These are phyloP conservation scores for Camponotus fellah DNA, from an alignment of 2,888 invertebrate species.

Conservation along the genomic window DNA sequence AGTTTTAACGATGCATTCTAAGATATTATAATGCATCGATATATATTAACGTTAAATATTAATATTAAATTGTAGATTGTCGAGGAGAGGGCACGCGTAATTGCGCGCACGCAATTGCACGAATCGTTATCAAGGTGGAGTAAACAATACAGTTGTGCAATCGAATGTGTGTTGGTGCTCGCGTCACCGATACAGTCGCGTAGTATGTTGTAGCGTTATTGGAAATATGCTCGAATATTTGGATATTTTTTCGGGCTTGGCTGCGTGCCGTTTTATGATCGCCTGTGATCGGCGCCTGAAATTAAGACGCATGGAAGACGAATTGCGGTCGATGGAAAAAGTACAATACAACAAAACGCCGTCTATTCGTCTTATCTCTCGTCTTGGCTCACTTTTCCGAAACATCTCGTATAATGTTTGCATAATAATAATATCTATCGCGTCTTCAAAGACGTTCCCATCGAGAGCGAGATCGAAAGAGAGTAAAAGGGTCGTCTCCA, in stretches of 20 bases:
- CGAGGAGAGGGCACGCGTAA: not conserved
- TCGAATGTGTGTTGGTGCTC: not conserved
- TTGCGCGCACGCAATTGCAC: not conserved
- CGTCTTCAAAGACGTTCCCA: not conserved
- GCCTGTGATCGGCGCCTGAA: conserved; percentile 70
- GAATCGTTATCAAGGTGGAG: not conserved
- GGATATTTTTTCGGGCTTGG: conserved; percentile 70
- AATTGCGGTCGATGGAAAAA: conserved; percentile 26
- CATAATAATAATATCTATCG: not conserved
- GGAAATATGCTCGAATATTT: conserved; percentile 73
- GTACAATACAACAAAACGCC: not conserved
- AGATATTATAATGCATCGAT: not conserved
- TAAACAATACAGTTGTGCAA: conserved; percentile 18
- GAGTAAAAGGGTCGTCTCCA: no score
- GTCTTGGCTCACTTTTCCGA: conserved; percentile 7
- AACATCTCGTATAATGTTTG: conserved; percentile 7
- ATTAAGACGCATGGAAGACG: conserved; percentile 72
- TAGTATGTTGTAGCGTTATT: conserved; percentile 58
- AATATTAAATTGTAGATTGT: not conserved
- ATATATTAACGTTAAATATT: not conserved
- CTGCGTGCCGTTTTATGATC: conserved; percentile 68
- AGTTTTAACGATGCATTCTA: not conserved
- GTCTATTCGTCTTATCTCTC: conserved; percentile 74
- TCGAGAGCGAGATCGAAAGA: not conserved
- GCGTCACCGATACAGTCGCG: conserved; percentile 27